Conservation (phyloP, 23 tunicate genomes). For the Corella eumyota region DNA sequence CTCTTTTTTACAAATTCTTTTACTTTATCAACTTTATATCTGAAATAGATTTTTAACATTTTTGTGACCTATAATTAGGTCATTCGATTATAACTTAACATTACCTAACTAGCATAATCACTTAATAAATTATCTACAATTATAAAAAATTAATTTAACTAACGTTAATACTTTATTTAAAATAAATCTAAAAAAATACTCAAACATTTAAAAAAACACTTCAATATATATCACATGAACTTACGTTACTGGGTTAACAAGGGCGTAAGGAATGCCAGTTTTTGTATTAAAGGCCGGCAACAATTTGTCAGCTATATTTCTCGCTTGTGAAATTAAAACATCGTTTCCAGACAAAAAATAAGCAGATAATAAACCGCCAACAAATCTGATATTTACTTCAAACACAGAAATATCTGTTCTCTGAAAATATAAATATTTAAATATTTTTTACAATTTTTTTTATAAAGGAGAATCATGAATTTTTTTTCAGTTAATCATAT, state of each 20-base stretch:
- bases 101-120: background rate
- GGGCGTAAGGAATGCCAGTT: slow-evolving; percentile 91
- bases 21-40: too few species aligned
- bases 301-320: slow-evolving; percentile 49
- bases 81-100: too few species aligned
- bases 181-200: background rate
- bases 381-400: slow-evolving; percentile 93
- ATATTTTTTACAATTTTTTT: background rate
- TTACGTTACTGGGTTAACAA: slow-evolving; percentile 60
- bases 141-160: background rate
- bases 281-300: slow-evolving; percentile 85
- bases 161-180: background rate
- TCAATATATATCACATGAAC: background rate
- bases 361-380: slow-evolving; percentile 91
- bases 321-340: slow-evolving; percentile 59
- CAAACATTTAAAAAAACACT: background rate
- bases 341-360: slow-evolving; percentile 65
- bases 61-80: too few species aligned
- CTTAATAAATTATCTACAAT: background rate
- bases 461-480: too few species aligned
- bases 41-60: too few species aligned
- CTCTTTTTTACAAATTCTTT: too few species aligned
- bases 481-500: too few species aligned
- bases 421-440: slow-evolving; percentile 4
- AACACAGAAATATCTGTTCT: slow-evolving; percentile 83